A percentile compares a stretch with the other conserved stretches of the same genome.
phyloP scores from a whole-genome alignment of 2,888 invertebrate species.

The Xestoiulus laeticollis region DNA sequence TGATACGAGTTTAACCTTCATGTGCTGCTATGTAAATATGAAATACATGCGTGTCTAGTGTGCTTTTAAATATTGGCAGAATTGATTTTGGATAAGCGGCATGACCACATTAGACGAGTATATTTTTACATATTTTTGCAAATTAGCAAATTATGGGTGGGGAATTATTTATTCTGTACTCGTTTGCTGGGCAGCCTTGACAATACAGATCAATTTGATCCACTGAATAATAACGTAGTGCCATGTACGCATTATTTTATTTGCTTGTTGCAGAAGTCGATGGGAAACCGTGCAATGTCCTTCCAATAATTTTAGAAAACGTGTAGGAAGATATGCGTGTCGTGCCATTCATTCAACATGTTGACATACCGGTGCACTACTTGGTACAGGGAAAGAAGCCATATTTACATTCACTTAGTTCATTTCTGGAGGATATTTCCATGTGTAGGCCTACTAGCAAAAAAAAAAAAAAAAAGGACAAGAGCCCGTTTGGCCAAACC shows the following conservation, averaged over 20 bases:
- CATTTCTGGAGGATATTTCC: constrained; percentile 38
- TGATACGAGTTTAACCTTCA: not conserved
- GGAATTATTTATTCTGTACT: not conserved
- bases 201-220: not conserved
- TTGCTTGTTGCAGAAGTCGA: not conserved
- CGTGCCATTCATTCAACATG: not conserved
- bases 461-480: not conserved
- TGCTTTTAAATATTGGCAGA: not conserved
- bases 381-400: not conserved
- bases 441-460: not conserved
- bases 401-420: constrained; percentile 10
- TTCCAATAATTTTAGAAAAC: not conserved
- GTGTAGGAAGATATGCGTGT: not conserved
- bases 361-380: not conserved
- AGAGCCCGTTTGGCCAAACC: not conserved
- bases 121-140: not conserved
- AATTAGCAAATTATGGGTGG: not conserved
- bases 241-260: not conserved
- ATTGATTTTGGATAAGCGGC: not conserved
- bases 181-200: not conserved
- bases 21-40: not conserved
- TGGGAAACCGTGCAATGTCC: not conserved
- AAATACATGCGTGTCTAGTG: not conserved
- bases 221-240: not conserved
- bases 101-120: not conserved